Base-by-base conservation (phyloP, 2,797 vertebrate genomes). In the Morelia viridis region DNA sequence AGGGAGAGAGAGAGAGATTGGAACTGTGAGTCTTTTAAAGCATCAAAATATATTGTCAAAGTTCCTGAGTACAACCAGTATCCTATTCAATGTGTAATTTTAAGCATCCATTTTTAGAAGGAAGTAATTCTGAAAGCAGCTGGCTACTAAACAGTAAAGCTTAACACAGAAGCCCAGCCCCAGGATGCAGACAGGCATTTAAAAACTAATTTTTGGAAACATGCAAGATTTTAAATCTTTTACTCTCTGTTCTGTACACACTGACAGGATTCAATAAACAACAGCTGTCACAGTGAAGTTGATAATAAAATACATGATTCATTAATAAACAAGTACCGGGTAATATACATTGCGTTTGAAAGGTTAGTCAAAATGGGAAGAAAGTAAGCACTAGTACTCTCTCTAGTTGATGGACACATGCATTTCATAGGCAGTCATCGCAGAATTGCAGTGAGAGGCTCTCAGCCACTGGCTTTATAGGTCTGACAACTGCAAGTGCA, bases 301-400 rank as follows among this genome's bases (percentile, higher is more conserved):
- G 90, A n/a, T 90, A 89, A 95, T n/a, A 3, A 11, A 91, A 93
- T 3, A 3, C 35, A 92, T 19, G 6, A 46, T 93, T 90, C 41
- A 89, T 26, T 57, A 65, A 8, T 50, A 5, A 88, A 10, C 56
- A 11, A 50, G 10, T 13, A 5, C 62, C 88, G 87, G 56, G 53
- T 35, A 86, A 9, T 17, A 95, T 92, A 62, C 5, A 60, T 88
- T 88, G 19, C 31, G 35, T 88, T 46, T 88, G 92, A 93, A 92
- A 58, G 56, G 5, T 3, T 10, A 89, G 83, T 1, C 17, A 85
- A 53, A 85, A 85, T 22, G 12, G 57, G 15, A 53, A 6, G 2
- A 53, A 53, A 10, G 9, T 2, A n/a, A 83, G 28, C 15, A 26
- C n/a, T 31, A 9, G 0, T 5, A 1, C 58, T 28, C 41, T 4